Percentiles rank a stretch among this genome's conserved stretches.
Evolutionary conservation across 2,797 vertebrate genomes (phyloP).

Genomic region (Hydrolagus colliei): DNA sequence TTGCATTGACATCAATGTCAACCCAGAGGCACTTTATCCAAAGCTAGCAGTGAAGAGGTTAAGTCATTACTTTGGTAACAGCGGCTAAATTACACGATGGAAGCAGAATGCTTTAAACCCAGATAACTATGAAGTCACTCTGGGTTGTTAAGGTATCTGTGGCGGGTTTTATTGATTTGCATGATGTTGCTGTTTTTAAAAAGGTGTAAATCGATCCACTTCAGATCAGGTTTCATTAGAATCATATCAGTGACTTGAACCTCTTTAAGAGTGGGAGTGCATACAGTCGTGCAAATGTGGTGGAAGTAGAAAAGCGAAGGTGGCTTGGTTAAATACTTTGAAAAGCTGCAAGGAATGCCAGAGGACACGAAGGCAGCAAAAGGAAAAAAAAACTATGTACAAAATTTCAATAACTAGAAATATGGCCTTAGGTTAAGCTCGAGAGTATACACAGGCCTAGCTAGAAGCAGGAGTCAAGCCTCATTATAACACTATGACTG

Average conservation of each 20-base stretch:
- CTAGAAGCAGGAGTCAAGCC: not conserved
- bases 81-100: not conserved
- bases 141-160: not conserved
- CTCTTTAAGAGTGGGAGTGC: not conserved
- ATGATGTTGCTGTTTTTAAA: not conserved
- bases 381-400: not conserved
- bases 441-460: not conserved
- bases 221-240: slow-evolving; percentile 2
- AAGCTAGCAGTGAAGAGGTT: not conserved
- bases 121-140: not conserved
- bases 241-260: not conserved
- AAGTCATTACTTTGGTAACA: not conserved
- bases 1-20: not conserved
- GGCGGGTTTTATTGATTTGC: not conserved
- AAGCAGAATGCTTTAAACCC: not conserved
- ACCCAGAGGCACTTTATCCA: not conserved
- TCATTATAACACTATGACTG: not conserved
- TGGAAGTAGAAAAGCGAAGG: not conserved
- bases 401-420: not conserved
- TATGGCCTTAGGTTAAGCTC: not conserved
- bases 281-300: not conserved
- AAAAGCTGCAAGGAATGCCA: not conserved
- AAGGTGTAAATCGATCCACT: slow-evolving; percentile 12
- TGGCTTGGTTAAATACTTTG: not conserved
- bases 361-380: not conserved